Base-by-base conservation (phyloP, 2,888 invertebrate genomes). In the Prenolepis imparis region DNA sequence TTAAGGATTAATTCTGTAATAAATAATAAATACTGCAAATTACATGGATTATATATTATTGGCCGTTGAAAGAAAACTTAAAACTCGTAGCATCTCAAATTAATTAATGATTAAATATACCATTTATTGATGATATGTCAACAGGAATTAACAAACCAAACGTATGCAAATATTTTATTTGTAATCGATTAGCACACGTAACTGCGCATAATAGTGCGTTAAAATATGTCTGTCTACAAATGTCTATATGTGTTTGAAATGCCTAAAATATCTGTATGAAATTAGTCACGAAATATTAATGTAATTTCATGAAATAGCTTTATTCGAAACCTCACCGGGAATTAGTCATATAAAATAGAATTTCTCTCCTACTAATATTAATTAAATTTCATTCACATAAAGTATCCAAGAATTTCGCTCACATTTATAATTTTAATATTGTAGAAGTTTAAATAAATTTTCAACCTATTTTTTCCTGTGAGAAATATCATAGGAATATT, bases 291-390 rank as follows among this genome's bases (percentile, higher is more conserved):
- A 55, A 39, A 77, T 21, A 15, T 15, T 55, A 67, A 77, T 67
- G 28, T 57, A 77, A 77, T 77, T 57, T 77, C n/a, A 5, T 2
- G 15, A 77, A 77, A 77, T 67, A 28, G 39, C 55, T 77, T 39
- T 39, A 75, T 64, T 75, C 48, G 36, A 64, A 75, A 59, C 11
- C 36, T 55, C 55, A 64, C 15, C 32, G 15, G 28, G 28, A 57
- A 77, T 77, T 77, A 55, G 2, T n/a, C 36, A 24, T 21, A n/a
- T n/a, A 59, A 21, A 39, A 21, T 21, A 11, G 4, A 74, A 44
- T 21, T 6, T 70, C 44, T 44, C n/a, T 21, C 4, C 18, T 24
- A 48, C 36, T 36, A 36, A 36, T 11, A 41, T 0, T 59, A 36
- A 68, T 68, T 78, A 52, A 78, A 78, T 28, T 15, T 75, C 52